These are phyloP conservation scores for Tonatia bakeri DNA, from an alignment of 2,113 vertebrate genomes.

Conservation along the genomic window DNA sequence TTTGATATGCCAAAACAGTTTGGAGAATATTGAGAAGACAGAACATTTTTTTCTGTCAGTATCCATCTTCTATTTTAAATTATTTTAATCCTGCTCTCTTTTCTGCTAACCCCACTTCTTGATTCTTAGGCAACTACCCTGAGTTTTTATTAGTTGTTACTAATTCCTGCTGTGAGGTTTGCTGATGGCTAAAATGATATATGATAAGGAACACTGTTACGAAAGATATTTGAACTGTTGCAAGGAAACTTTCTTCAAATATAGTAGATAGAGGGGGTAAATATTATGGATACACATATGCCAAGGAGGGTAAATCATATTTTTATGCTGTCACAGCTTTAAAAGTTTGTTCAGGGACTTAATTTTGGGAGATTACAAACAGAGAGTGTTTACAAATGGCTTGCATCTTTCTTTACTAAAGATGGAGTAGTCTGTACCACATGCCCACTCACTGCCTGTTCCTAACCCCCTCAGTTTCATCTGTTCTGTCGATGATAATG, in stretches of 20 bases:
- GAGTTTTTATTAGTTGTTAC: neutral
- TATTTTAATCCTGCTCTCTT: neutral
- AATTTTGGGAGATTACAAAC: neutral
- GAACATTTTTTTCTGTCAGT: neutral
- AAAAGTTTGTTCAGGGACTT: conserved; percentile 10
- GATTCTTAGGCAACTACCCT: neutral
- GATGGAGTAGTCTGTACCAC: neutral
- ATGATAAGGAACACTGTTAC: neutral
- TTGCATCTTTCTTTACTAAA: neutral
- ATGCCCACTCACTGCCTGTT: neutral
- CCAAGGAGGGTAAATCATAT: neutral
- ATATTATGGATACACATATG: neutral
- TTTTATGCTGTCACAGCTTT: neutral
- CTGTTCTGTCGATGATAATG: neutral
- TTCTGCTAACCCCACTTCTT: neutral
- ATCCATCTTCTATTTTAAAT: neutral
- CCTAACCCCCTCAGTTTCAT: neutral
- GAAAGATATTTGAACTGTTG: neutral
- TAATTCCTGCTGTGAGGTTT: neutral
- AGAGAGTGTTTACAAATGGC: neutral
- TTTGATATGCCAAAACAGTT: neutral
- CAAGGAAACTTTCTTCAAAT: neutral
- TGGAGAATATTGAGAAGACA: neutral
- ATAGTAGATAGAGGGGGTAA: neutral
- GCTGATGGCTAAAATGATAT: neutral